Conservation (phyloP, 2,888 invertebrate species). For the Cylloceria caligata region DNA sequence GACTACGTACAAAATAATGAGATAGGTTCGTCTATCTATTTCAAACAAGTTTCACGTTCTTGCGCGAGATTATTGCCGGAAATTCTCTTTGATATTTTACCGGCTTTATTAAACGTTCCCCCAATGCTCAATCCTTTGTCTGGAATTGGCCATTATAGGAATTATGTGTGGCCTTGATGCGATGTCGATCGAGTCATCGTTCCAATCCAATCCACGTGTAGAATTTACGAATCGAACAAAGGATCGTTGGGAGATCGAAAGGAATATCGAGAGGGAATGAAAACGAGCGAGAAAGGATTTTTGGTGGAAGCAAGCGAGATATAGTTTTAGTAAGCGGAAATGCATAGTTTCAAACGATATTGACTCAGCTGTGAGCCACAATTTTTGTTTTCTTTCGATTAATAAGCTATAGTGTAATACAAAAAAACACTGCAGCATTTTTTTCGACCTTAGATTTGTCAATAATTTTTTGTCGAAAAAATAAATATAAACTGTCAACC, state of each 20-base stretch:
- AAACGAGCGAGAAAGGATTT: constrained; percentile 48
- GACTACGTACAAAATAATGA: constrained; percentile 34
- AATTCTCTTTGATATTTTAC: constrained; percentile 44
- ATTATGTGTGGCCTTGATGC: constrained; percentile 44
- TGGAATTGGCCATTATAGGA: constrained; percentile 56
- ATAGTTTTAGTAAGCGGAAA: constrained; percentile 20
- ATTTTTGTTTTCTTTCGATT: no score
- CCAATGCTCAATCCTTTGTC: constrained; percentile 54
- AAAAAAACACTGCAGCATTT: no score
- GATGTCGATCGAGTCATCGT: constrained; percentile 28
- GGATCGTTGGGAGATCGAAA: constrained; percentile 41
- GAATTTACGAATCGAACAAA: constrained; percentile 60
- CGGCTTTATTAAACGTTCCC: constrained; percentile 47
- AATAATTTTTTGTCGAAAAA: no score
- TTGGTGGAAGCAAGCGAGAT: constrained; percentile 23
- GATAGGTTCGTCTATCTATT: constrained; percentile 31
- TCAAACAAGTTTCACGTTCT: constrained; percentile 11
- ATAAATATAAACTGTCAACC: no score
- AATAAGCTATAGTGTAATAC: no score
- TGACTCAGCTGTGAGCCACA: no score
- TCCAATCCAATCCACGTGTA: constrained; percentile 19
- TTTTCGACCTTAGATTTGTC: no score
- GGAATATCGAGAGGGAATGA: not conserved
- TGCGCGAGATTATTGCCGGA: constrained; percentile 20
- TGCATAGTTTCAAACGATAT: constrained; percentile 13